Evolutionary conservation across 2,888 invertebrate genomes (phyloP).

Genomic region (Biston stratarius): DNA sequence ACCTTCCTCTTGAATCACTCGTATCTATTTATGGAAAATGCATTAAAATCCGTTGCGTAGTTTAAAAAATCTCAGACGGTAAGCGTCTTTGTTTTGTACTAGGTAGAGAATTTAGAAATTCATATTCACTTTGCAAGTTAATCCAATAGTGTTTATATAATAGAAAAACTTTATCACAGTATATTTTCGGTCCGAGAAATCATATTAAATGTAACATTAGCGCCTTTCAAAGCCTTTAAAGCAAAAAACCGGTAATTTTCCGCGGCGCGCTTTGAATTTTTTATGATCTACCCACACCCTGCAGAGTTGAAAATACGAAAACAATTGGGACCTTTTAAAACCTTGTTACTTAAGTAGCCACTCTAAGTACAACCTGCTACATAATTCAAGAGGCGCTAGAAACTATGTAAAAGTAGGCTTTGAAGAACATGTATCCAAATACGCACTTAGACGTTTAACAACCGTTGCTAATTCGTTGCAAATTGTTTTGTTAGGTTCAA

Average conservation of each 20-base stretch:
- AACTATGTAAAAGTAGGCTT: not conserved
- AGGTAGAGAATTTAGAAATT: too few species aligned
- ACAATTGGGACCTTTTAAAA: constrained; percentile 39
- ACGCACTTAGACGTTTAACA: constrained; percentile 31
- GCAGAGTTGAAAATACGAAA: constrained; percentile 35
- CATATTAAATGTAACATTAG: constrained; percentile 13
- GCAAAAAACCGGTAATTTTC: constrained; percentile 25
- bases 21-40: too few species aligned
- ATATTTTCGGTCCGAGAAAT: too few species aligned
- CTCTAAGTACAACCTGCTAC: constrained; percentile 14
- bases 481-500: constrained; percentile 46
- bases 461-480: constrained; percentile 42
- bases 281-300: constrained; percentile 38
- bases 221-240: constrained; percentile 6
- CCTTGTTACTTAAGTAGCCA: constrained; percentile 10
- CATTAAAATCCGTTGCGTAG: too few species aligned
- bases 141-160: too few species aligned
- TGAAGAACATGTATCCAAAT: constrained; percentile 19
- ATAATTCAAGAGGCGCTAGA: constrained; percentile 21
- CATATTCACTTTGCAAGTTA: too few species aligned
- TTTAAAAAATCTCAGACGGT: too few species aligned
- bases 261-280: constrained; percentile 40
- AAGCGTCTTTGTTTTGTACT: too few species aligned
- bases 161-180: too few species aligned
- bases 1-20: too few species aligned